Percentiles rank a stretch among this genome's conserved stretches.
These are phyloP conservation scores for Onychomys leucogaster DNA, from an alignment of 2,797 vertebrate genomes.

Conservation along the genomic window DNA sequence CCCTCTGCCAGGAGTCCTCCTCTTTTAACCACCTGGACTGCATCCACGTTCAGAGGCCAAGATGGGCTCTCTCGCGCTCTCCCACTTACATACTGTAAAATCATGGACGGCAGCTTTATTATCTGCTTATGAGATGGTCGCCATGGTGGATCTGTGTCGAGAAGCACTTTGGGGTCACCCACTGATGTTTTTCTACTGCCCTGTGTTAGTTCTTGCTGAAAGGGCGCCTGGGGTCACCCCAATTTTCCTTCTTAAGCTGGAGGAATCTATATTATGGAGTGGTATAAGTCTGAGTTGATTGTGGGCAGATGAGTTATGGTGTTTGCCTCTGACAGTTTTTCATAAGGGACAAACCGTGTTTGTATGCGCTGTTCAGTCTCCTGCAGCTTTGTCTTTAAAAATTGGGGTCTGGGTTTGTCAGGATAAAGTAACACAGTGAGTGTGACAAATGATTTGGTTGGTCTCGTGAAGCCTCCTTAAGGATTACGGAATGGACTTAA, in stretches of 20 bases:
- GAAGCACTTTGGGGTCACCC: not conserved
- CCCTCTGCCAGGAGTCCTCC: slow-evolving; percentile 54
- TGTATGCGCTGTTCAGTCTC: slow-evolving; percentile 5
- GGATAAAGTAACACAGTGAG: not conserved
- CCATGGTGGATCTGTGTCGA: not conserved
- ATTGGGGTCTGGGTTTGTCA: not conserved
- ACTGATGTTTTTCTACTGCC: not conserved
- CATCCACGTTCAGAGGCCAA: slow-evolving; percentile 41
- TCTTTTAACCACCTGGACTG: not conserved
- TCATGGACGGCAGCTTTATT: not conserved
- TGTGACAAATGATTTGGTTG: not conserved
- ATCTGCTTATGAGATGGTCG: too few relatives aligned
- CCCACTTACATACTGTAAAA: not conserved
- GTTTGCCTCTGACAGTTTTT: slow-evolving; percentile 17
- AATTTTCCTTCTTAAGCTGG: not conserved
- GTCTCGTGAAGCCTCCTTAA: not conserved
- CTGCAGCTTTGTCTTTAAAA: not conserved
- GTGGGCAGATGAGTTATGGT: not conserved
- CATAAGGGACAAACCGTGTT: not conserved
- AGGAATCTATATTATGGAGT: not conserved
- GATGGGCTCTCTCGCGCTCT: not conserved
- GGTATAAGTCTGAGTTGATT: not conserved
- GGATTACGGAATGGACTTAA: not conserved
- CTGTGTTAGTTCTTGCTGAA: slow-evolving; percentile 7
- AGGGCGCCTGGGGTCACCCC: not conserved